A percentile compares a stretch with the other conserved stretches of the same genome.
phyloP scores from a whole-genome alignment of 2,113 vertebrate species.

The Tapirus terrestris region DNA sequence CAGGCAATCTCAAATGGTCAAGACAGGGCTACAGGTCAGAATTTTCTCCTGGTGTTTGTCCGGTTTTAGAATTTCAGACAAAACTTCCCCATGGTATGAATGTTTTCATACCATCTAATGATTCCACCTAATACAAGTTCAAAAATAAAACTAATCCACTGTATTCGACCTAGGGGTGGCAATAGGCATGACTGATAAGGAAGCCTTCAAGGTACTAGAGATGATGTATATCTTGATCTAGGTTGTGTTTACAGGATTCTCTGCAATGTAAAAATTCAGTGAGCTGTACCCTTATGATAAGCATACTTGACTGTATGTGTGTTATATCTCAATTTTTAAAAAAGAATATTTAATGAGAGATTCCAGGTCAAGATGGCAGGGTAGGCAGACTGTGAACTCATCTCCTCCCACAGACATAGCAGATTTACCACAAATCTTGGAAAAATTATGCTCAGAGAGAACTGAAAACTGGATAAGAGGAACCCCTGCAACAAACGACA shows the following conservation, averaged over 20 bases:
- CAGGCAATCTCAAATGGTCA: background rate
- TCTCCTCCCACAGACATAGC: too few species aligned
- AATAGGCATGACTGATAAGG: background rate
- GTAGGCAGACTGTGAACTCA: too few species aligned
- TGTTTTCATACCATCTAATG: background rate
- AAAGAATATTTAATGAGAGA: background rate
- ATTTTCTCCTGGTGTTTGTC: background rate
- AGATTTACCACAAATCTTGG: too few species aligned
- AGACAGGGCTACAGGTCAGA: background rate
- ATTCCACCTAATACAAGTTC: slow-evolving; percentile 7
- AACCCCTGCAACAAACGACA: too few species aligned
- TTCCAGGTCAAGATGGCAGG: too few species aligned
- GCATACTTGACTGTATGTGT: background rate
- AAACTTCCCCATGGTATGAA: background rate
- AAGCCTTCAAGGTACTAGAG: background rate
- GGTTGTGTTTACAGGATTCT: background rate
- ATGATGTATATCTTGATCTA: background rate
- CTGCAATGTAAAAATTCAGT: background rate
- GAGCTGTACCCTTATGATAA: background rate
- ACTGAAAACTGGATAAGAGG: too few species aligned
- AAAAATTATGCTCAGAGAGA: too few species aligned
- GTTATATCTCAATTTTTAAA: background rate
- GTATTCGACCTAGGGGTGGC: background rate
- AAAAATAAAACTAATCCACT: slow-evolving; percentile 1
- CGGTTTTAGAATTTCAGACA: background rate